Evolutionary conservation across 1,140 invertebrate genomes (phyloP).

Genomic region (Polypedilum pembai): DNA sequence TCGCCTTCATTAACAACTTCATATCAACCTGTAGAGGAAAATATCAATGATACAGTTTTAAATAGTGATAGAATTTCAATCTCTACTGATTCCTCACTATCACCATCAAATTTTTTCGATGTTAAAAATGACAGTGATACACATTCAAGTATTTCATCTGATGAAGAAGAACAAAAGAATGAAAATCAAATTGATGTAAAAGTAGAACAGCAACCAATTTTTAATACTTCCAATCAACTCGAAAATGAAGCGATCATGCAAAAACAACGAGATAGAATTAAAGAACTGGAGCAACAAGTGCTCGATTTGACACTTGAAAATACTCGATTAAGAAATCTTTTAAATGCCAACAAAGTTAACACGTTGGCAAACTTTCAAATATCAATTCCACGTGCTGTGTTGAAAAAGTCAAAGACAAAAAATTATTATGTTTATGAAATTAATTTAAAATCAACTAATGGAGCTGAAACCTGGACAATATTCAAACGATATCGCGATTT

Average conservation of each 20-base stretch:
- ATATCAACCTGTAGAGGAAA: too few relatives aligned
- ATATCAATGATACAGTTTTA: too few relatives aligned
- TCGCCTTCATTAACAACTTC: neutral
- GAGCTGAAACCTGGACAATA: neutral
- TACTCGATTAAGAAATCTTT: neutral
- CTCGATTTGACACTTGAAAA: neutral
- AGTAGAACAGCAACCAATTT: neutral
- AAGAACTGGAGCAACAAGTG: neutral
- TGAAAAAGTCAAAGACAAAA: neutral
- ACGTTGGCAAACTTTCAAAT: neutral
- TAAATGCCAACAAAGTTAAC: neutral
- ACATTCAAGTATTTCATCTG: neutral
- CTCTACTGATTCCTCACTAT: neutral
- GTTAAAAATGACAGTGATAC: conserved; percentile 8
- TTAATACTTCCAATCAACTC: neutral
- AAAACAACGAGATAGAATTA: conserved; percentile 20
- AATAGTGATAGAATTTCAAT: neutral
- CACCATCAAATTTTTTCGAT: neutral
- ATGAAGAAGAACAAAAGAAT: neutral
- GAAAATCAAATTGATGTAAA: neutral
- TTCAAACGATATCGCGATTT: conserved; percentile 18
- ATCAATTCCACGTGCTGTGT: neutral
- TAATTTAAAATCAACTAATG: neutral
- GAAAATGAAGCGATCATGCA: conserved; percentile 9
- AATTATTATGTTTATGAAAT: conserved; percentile 11